Conservation (phyloP, 2,888 invertebrate genomes). For the Sinhomidia bicolor region DNA sequence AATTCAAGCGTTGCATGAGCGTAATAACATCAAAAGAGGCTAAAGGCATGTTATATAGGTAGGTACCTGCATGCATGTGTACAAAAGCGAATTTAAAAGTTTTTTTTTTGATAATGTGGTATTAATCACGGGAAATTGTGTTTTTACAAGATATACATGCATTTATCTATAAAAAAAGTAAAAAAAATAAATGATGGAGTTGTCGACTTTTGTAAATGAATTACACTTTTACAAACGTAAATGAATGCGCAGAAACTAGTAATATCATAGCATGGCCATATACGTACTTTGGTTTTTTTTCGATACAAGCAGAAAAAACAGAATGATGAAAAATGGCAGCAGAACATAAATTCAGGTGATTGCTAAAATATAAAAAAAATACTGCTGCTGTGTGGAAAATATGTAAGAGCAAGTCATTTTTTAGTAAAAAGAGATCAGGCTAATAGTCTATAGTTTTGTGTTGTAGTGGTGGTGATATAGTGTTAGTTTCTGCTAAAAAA, state of each 20-base stretch:
- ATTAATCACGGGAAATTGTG: neutral
- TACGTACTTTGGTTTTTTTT: neutral
- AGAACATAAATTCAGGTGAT: neutral
- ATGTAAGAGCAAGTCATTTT: constrained; percentile 10
- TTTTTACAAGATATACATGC: neutral
- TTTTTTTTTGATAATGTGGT: neutral
- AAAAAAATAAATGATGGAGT: neutral
- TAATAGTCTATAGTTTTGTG: neutral
- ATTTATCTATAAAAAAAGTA: neutral
- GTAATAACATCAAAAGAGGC: no score
- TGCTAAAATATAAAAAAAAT: neutral
- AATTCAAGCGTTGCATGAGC: neutral
- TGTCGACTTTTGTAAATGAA: constrained; percentile 15
- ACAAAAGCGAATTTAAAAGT: neutral
- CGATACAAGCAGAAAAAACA: neutral
- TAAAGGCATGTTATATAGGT: no score
- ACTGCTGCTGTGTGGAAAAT: neutral
- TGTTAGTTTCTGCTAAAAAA: neutral
- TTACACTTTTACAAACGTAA: neutral
- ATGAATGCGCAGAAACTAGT: neutral
- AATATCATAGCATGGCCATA: neutral
- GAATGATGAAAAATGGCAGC: neutral
- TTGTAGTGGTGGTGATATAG: neutral
- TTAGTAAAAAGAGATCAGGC: neutral
- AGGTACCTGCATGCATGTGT: no score